phyloP scores from a whole-genome alignment of 2,797 vertebrate species.

The Gorsachius magnificus region DNA sequence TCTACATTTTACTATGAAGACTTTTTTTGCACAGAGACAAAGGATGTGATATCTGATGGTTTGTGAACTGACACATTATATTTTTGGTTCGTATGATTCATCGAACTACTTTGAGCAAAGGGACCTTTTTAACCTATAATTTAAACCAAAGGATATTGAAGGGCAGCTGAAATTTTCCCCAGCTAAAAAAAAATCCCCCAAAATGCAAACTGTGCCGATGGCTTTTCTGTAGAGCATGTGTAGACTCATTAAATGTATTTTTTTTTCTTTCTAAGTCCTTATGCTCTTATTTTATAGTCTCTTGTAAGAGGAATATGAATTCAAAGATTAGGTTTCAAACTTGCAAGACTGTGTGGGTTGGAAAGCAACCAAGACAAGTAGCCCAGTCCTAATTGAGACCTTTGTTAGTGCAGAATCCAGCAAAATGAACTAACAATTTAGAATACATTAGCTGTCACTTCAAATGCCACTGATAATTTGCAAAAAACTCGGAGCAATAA shows the following conservation, averaged over 20 bases:
- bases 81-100: conserved; percentile 49
- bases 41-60: not conserved
- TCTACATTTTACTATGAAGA: not conserved
- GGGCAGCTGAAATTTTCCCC: not conserved
- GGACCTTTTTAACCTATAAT: conserved; percentile 39
- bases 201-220: not conserved
- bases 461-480: conserved; percentile 46
- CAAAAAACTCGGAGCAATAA: conserved; percentile 41
- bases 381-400: conserved; percentile 30
- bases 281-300: not conserved
- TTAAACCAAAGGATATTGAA: conserved; percentile 48
- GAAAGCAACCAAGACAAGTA: conserved; percentile 37
- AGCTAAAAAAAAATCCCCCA: not conserved
- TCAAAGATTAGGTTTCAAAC: conserved; percentile 7
- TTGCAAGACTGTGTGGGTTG: conserved; percentile 25
- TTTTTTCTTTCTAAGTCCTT: not conserved
- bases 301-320: not conserved
- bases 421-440: conserved; percentile 36
- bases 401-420: conserved; percentile 26
- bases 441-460: conserved; percentile 39
- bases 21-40: not conserved
- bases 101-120: not conserved
- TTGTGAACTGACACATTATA: not conserved
- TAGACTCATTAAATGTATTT: not conserved
- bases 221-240: not conserved